phyloP scores from a whole-genome alignment of 2,113 vertebrate species.

The Syngnathus floridae region DNA sequence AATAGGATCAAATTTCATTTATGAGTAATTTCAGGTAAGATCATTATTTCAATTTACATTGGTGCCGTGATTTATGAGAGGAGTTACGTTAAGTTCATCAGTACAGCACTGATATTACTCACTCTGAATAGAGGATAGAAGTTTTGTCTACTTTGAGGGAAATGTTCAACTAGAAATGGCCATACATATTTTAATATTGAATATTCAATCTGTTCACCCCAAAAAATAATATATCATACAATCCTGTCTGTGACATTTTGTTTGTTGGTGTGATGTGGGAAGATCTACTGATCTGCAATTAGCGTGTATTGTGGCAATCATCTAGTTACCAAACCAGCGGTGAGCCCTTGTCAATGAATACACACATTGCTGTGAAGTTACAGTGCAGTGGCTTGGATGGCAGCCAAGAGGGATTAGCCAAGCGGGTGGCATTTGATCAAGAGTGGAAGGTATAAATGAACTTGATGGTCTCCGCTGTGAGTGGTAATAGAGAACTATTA shows the following conservation, averaged over 20 bases:
- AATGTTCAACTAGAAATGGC: too few relatives aligned
- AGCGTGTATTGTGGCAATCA: neutral
- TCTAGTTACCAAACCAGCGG: neutral
- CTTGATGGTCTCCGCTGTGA: conserved; percentile 24
- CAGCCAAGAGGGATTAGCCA: conserved; percentile 52
- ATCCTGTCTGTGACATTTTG: too few relatives aligned
- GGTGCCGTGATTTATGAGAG: too few relatives aligned
- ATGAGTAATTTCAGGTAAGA: too few relatives aligned
- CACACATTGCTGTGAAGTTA: neutral
- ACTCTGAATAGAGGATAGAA: too few relatives aligned
- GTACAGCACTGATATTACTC: too few relatives aligned
- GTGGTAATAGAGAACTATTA: conserved; percentile 29
- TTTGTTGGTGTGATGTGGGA: neutral
- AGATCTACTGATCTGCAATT: neutral
- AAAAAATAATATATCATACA: too few relatives aligned
- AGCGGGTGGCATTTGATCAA: conserved; percentile 20
- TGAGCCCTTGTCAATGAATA: neutral
- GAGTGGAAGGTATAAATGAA: conserved; percentile 23
- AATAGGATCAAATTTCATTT: neutral
- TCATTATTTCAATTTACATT: too few relatives aligned
- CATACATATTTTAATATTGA: too few relatives aligned
- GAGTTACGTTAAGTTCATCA: too few relatives aligned
- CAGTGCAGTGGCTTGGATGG: conserved; percentile 35
- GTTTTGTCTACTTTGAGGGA: too few relatives aligned
- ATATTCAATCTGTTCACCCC: too few relatives aligned